Percentiles rank a stretch among this genome's conserved stretches.
These are phyloP conservation scores for Notocelia uddmanniana DNA, from an alignment of 2,888 invertebrate species.

Conservation along the genomic window DNA sequence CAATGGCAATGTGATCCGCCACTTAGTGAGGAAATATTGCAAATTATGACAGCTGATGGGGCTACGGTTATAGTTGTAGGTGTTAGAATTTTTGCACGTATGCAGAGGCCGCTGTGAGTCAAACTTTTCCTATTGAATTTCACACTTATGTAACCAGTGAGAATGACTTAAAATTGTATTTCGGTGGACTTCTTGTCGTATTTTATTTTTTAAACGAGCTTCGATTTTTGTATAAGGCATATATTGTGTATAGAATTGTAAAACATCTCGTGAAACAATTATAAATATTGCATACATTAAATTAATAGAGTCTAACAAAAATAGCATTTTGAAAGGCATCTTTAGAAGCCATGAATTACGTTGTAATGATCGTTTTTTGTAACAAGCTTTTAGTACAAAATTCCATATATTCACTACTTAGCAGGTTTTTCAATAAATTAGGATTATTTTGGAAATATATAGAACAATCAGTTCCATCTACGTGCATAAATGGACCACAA, in stretches of 20 bases:
- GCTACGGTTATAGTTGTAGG: background rate
- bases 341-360: no score
- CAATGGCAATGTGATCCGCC: background rate
- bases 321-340: no score
- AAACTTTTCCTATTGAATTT: background rate
- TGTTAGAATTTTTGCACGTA: background rate
- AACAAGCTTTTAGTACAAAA: no score
- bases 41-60: slow-evolving; percentile 25
- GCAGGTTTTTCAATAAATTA: background rate
- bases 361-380: no score
- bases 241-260: no score
- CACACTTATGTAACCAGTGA: background rate
- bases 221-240: no score
- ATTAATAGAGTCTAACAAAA: no score
- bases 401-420: no score
- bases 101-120: background rate
- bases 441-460: slow-evolving; percentile 8
- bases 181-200: no score
- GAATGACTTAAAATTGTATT: background rate
- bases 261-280: no score
- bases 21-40: slow-evolving; percentile 12
- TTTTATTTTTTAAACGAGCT: no score
- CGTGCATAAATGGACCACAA: slow-evolving; percentile 51
- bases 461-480: slow-evolving; percentile 32
- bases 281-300: no score